A percentile compares a stretch with the other conserved stretches of the same genome.
Evolutionary conservation across 2,797 vertebrate species (phyloP).

Genomic region (Eptatretus atami): DNA sequence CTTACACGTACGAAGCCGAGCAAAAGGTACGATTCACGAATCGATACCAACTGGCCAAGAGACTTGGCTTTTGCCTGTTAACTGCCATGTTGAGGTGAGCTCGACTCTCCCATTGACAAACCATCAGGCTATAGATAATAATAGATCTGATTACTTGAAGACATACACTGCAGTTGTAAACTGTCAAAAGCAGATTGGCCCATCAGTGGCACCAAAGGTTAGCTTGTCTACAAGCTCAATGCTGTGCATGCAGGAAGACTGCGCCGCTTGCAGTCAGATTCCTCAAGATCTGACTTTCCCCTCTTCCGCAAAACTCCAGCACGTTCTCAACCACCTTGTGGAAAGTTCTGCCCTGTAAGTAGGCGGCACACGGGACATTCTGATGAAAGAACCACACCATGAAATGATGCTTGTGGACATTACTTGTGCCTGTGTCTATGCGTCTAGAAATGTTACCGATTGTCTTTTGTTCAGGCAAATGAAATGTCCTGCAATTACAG

Average conservation of each 20-base stretch:
- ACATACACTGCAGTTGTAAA: too few relatives aligned
- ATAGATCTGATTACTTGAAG: too few relatives aligned
- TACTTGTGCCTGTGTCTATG: background rate
- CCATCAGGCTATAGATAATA: too few relatives aligned
- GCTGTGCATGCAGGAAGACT: constrained; percentile 26
- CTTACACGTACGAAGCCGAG: constrained; percentile 76
- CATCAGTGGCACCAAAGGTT: too few relatives aligned
- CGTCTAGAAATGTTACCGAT: background rate
- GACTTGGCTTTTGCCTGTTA: too few relatives aligned
- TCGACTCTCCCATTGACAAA: too few relatives aligned
- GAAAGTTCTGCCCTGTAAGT: constrained; percentile 48
- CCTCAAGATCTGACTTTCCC: constrained; percentile 43
- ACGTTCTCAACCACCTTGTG: constrained; percentile 44
- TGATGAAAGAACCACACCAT: too few relatives aligned
- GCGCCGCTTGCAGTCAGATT: constrained; percentile 54
- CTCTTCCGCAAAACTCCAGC: constrained; percentile 43
- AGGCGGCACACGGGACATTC: background rate
- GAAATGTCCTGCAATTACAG: constrained; percentile 69
- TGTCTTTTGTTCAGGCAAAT: constrained; percentile 30
- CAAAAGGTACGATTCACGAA: constrained; percentile 32
- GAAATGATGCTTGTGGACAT: background rate
- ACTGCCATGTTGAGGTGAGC: too few relatives aligned
- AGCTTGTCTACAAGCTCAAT: too few relatives aligned
- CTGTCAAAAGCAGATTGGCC: too few relatives aligned
- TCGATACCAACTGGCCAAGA: too few relatives aligned